Conservation (phyloP, 2,113 vertebrate genomes). For the Anarhynchus alexandrinus region DNA sequence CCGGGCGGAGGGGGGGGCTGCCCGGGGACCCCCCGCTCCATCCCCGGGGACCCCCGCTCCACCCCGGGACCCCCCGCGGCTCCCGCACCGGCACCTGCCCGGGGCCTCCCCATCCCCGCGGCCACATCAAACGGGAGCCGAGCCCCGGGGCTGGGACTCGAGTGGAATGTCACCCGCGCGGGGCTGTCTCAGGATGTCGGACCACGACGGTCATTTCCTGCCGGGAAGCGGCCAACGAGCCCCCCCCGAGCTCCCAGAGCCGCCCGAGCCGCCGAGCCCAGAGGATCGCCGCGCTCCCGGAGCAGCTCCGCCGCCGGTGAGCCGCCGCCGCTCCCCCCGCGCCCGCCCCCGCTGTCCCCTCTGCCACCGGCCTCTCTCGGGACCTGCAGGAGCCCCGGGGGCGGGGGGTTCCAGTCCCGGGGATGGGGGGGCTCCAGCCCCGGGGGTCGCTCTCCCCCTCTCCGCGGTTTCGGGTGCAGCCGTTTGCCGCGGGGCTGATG, state of each 20-base stretch:
- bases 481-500: not conserved
- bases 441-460: not conserved
- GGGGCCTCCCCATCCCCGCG: not conserved
- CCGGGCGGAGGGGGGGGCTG: accelerated
- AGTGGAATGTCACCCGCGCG: not conserved
- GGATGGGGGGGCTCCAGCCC: not conserved
- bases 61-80: not conserved
- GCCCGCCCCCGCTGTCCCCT: not conserved
- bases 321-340: not conserved
- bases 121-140: not conserved
- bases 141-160: not conserved
- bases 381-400: not conserved
- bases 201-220: slow-evolving; percentile 64
- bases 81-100: not conserved
- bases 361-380: not conserved
- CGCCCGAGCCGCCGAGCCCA: accelerated
- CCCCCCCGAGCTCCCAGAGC: not conserved
- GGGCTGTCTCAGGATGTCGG: slow-evolving; percentile 55
- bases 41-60: no score
- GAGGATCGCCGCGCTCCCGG: not conserved
- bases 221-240: not conserved
- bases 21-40: no score
- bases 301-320: not conserved
- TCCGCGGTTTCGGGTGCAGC: accelerated
- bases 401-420: not conserved